Evolutionary conservation across 1,140 invertebrate genomes (phyloP).

Genomic region (Sipha flava): DNA sequence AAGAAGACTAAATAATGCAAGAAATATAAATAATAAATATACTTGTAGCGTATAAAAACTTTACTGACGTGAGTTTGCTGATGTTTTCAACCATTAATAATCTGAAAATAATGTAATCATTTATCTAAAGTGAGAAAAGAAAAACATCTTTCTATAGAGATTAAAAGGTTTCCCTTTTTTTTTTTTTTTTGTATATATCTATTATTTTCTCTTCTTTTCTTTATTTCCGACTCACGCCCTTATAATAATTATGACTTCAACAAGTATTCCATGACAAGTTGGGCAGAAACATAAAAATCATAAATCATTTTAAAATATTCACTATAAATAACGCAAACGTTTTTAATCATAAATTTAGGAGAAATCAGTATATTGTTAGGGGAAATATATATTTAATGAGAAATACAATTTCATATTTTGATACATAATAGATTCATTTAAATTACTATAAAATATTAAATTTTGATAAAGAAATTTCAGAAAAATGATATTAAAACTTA

Average conservation of each 20-base stretch:
- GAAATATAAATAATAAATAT: no score
- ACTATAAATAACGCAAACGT: neutral
- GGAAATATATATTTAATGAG: neutral
- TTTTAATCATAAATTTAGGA: neutral
- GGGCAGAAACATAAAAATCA: neutral
- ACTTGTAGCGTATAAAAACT: no score
- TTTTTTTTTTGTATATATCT: neutral
- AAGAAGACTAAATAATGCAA: no score
- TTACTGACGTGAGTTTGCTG: neutral
- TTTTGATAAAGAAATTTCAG: no score
- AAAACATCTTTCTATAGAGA: neutral
- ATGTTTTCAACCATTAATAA: slow-evolving; percentile 19
- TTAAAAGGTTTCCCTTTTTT: neutral
- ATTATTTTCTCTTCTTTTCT: neutral
- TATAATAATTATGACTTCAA: slow-evolving; percentile 17
- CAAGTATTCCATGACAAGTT: slow-evolving; percentile 24
- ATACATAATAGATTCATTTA: no score
- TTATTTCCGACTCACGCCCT: neutral
- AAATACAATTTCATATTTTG: neutral
- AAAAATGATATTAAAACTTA: no score
- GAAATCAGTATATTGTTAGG: neutral
- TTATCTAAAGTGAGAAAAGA: neutral
- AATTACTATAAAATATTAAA: no score
- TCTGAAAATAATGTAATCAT: neutral
- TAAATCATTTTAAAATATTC: slow-evolving; percentile 27